phyloP scores from a whole-genome alignment of 2,888 invertebrate genomes.

The Cataglyphis livida region DNA sequence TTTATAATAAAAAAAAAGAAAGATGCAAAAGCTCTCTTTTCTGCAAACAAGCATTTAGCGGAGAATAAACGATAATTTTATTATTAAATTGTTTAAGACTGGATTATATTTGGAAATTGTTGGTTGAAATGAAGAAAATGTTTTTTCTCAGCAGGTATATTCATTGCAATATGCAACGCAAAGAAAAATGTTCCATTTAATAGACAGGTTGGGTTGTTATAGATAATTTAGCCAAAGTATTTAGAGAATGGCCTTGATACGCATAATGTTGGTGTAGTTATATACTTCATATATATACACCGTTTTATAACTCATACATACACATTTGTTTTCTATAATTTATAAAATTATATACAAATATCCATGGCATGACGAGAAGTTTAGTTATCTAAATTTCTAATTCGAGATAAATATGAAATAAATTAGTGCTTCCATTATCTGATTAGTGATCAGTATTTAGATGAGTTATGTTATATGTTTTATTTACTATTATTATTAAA shows the following conservation, averaged over 20 bases:
- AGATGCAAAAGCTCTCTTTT: background rate
- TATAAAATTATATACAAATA: conserved; percentile 26
- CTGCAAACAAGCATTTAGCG: background rate
- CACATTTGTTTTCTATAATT: conserved; percentile 44
- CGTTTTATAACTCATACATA: conserved; percentile 6
- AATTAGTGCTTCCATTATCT: conserved; percentile 70
- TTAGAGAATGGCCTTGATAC: conserved; percentile 48
- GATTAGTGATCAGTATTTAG: conserved; percentile 63
- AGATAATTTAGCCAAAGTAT: conserved; percentile 29
- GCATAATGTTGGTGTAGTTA: conserved; percentile 30
- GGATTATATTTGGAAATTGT: conserved; percentile 22
- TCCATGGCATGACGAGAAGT: conserved; percentile 33
- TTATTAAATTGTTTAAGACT: conserved; percentile 39
- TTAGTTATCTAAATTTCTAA: conserved; percentile 39
- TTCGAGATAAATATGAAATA: conserved; percentile 41
- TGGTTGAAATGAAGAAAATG: conserved; percentile 4
- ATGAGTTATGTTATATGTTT: conserved; percentile 58
- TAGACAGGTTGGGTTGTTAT: conserved; percentile 14
- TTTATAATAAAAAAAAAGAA: background rate
- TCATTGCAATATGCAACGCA: conserved; percentile 8
- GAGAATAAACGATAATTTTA: conserved; percentile 15
- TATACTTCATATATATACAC: conserved; percentile 13
- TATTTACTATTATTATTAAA: conserved; percentile 44
- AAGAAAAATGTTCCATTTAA: conserved; percentile 38
- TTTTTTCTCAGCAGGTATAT: conserved; percentile 26